A percentile compares a stretch with the other conserved stretches of the same genome.
These are phyloP conservation scores for Clavelina lepadiformis DNA, from an alignment of 23 tunicate genomes.

Conservation along the genomic window DNA sequence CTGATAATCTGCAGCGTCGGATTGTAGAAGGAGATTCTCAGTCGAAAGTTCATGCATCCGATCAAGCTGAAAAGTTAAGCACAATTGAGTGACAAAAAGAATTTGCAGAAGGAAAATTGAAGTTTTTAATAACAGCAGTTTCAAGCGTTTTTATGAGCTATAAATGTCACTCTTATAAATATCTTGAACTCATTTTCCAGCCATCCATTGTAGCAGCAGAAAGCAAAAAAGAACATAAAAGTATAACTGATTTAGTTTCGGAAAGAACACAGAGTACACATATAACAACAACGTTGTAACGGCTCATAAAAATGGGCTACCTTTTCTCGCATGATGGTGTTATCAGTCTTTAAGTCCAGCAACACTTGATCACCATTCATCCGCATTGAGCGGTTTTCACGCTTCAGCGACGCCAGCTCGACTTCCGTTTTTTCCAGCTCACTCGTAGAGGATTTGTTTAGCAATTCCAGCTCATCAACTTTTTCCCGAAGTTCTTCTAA, in stretches of 20 bases:
- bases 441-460: conserved; percentile 40
- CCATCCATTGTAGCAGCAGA: not conserved
- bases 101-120: too few relatives aligned
- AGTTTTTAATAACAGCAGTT: too few relatives aligned
- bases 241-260: not conserved
- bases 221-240: not conserved
- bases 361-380: conserved; percentile 44
- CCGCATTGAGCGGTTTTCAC: conserved; percentile 42
- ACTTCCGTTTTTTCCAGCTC: conserved; percentile 57
- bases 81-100: too few relatives aligned
- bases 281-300: too few relatives aligned
- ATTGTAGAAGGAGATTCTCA: conserved; percentile 80
- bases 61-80: conserved; percentile 49
- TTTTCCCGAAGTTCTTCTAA: conserved; percentile 24
- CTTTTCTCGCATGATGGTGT: conserved; percentile 77
- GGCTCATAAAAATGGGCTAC: too few relatives aligned
- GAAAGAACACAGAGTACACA: not conserved
- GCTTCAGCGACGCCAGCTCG: conserved; percentile 46
- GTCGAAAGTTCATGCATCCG: conserved; percentile 89
- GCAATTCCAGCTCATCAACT: conserved; percentile 34
- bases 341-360: conserved; percentile 51
- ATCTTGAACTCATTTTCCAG: not conserved
- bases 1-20: conserved; percentile 87
- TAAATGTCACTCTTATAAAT: too few relatives aligned
- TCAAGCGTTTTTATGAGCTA: too few relatives aligned